Evolutionary conservation across 1,140 invertebrate species (phyloP).

Genomic region (Trichogramma pretiosum): DNA sequence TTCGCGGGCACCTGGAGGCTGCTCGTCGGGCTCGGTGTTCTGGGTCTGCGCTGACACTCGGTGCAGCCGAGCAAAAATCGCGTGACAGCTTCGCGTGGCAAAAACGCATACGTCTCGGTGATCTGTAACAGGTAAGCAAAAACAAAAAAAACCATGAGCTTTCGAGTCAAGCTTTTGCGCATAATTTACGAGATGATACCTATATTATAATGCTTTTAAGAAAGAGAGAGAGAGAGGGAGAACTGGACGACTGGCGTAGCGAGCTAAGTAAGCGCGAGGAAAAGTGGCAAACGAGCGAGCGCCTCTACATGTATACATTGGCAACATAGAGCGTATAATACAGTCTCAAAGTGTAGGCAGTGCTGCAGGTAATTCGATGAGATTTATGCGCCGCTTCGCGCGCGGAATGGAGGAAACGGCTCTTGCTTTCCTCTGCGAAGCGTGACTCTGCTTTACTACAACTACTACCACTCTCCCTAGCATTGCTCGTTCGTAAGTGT

Average conservation of each 20-base stretch:
- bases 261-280: no score
- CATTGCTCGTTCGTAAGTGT: no score
- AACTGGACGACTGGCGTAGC: no score
- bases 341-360: background rate
- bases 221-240: background rate
- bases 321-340: no score
- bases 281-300: background rate
- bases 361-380: conserved; percentile 34
- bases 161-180: no score
- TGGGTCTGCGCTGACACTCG: conserved; percentile 83
- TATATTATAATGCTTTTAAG: no score
- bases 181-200: no score
- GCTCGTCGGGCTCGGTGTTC: conserved; percentile 54
- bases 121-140: conserved; percentile 59
- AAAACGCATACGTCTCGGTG: conserved; percentile 88
- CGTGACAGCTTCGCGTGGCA: conserved; percentile 90
- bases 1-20: conserved; percentile 22
- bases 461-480: no score
- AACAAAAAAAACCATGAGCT: no score
- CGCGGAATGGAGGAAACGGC: conserved; percentile 19
- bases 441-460: no score
- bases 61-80: conserved; percentile 86
- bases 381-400: conserved; percentile 30
- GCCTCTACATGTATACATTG: no score
- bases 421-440: conserved; percentile 16